phyloP scores from a whole-genome alignment of 2,113 vertebrate species.

The Casuarius casuarius region DNA sequence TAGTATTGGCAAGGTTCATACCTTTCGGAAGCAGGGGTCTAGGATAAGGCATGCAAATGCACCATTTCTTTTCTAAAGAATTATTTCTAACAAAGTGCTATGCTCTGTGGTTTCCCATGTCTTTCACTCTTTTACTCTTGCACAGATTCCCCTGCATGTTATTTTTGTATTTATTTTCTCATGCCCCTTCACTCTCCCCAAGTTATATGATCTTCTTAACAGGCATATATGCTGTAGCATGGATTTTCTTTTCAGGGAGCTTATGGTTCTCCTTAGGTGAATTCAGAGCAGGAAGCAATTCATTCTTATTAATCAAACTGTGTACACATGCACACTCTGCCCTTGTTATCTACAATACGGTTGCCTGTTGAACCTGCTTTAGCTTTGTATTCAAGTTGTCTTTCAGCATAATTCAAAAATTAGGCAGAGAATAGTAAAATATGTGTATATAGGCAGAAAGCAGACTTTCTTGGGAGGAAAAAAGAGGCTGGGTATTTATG shows the following conservation, averaged over 20 bases:
- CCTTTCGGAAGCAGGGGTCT: background rate
- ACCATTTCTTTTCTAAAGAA: background rate
- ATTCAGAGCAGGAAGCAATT: constrained; percentile 40
- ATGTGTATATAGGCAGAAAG: background rate
- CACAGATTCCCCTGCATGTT: background rate
- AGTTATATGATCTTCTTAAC: constrained; percentile 3
- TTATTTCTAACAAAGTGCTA: background rate
- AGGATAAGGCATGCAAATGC: background rate
- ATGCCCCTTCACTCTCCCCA: background rate
- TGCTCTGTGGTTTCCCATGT: background rate
- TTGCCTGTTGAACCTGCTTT: background rate
- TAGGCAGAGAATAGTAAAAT: background rate
- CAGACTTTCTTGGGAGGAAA: background rate
- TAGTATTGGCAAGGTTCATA: background rate
- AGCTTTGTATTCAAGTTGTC: background rate
- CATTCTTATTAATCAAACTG: constrained; percentile 17
- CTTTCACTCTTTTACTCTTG: background rate
- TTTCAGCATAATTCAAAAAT: background rate
- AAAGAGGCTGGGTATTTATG: background rate
- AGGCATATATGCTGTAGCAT: background rate
- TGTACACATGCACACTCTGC: background rate
- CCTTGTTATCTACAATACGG: background rate
- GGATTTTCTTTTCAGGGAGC: constrained; percentile 10
- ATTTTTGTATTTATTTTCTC: constrained; percentile 11
- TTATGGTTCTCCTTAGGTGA: constrained; percentile 10